Percentiles rank a stretch among this genome's conserved stretches.
Evolutionary conservation across 2,888 invertebrate genomes (phyloP).

Genomic region (Tribolium freemani): DNA sequence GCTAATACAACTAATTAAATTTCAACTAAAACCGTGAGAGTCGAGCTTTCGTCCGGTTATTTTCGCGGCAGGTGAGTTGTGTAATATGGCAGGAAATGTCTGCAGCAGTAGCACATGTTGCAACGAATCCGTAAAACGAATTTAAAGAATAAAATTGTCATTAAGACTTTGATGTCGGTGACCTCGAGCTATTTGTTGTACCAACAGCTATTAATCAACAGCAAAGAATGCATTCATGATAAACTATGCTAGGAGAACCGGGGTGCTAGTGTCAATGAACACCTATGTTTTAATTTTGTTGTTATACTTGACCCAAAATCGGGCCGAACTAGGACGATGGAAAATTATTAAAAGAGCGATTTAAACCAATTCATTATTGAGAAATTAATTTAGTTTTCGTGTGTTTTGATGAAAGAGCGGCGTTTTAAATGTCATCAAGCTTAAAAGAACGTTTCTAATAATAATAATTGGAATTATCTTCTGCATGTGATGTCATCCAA

Average conservation of each 20-base stretch:
- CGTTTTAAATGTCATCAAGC: not conserved
- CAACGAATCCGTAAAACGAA: constrained; percentile 6
- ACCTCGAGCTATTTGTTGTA: constrained; percentile 27
- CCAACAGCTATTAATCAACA: constrained; percentile 12
- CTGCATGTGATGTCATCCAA: not conserved
- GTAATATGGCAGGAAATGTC: constrained; percentile 22
- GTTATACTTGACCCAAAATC: constrained; percentile 27
- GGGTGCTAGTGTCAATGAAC: constrained; percentile 2
- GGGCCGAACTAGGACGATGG: constrained; percentile 6
- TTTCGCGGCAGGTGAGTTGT: constrained; percentile 18
- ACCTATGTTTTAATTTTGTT: constrained; percentile 23
- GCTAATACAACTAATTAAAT: not conserved
- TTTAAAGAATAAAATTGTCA: constrained; percentile 5
- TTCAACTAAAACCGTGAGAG: not conserved
- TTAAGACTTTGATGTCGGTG: not conserved
- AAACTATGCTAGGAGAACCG: not conserved
- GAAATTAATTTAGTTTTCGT: not conserved
- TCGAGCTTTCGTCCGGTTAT: not conserved
- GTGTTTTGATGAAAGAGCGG: not conserved
- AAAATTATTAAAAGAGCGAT: not conserved
- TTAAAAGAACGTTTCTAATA: too few species aligned
- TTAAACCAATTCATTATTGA: not conserved
- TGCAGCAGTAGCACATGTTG: not conserved
- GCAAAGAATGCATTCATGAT: constrained; percentile 9
- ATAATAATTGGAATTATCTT: not conserved